These are phyloP conservation scores for Clivina fossor DNA, from an alignment of 2,888 invertebrate species.

Conservation along the genomic window DNA sequence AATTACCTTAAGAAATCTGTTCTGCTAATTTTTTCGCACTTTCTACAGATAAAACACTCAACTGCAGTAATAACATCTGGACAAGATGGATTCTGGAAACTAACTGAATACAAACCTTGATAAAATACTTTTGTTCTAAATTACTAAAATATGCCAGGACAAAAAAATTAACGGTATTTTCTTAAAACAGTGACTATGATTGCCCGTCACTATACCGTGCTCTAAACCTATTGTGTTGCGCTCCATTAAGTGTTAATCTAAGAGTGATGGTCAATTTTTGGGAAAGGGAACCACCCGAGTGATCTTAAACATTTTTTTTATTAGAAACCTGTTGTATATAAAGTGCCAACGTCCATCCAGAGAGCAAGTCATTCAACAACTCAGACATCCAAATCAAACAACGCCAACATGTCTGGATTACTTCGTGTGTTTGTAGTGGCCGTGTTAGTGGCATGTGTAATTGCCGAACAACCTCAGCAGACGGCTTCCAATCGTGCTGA, in stretches of 20 bases:
- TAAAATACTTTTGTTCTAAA: too few species aligned
- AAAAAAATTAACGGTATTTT: too few species aligned
- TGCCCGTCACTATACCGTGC: conserved; percentile 49
- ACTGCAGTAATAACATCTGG: too few species aligned
- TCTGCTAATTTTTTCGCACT: too few species aligned
- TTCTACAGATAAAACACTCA: too few species aligned
- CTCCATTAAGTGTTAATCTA: conserved; percentile 51
- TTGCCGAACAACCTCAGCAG: conserved; percentile 26
- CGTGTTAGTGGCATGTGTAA: conserved; percentile 20
- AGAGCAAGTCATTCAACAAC: conserved; percentile 32
- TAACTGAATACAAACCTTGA: too few species aligned
- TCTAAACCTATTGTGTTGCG: conserved; percentile 53
- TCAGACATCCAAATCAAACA: conserved; percentile 24
- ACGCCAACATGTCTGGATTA: conserved; percentile 27
- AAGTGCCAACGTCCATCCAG: conserved; percentile 15
- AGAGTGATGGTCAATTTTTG: conserved; percentile 41
- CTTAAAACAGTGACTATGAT: too few species aligned
- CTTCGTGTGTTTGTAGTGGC: conserved; percentile 18
- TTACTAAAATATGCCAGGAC: too few species aligned
- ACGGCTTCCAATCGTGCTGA: conserved; percentile 47
- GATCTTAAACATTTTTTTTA: conserved; percentile 38
- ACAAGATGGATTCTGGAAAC: too few species aligned
- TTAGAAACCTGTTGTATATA: conserved; percentile 36
- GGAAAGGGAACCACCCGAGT: conserved; percentile 36
- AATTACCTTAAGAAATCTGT: too few species aligned